Conservation (phyloP, 1,140 invertebrate species). For the Zaprionus ornatus region DNA sequence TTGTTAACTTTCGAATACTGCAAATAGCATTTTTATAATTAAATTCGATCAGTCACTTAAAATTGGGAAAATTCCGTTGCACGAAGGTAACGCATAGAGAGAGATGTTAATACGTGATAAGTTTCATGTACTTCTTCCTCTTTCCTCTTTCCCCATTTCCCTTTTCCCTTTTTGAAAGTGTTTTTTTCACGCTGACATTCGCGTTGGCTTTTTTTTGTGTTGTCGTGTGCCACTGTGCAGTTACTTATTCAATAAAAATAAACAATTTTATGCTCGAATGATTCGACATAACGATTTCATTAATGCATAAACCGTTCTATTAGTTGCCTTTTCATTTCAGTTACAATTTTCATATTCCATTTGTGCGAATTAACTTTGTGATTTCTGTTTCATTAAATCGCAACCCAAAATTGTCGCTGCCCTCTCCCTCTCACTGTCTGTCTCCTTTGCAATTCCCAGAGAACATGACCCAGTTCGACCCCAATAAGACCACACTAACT, state of each 20-base stretch:
- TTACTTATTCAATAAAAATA: not conserved
- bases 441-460: conserved; percentile 21
- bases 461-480: conserved; percentile 49
- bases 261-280: not conserved
- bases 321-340: not conserved
- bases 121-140: not conserved
- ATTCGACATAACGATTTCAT: not conserved
- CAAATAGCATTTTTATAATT: conserved; percentile 6
- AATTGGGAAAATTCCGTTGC: not conserved
- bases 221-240: not conserved
- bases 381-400: not conserved
- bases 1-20: not conserved
- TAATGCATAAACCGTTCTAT: not conserved
- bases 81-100: not conserved
- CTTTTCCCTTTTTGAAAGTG: not conserved
- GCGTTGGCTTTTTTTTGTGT: not conserved
- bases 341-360: conserved; percentile 1
- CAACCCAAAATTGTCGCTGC: not conserved
- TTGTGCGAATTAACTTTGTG: conserved; percentile 3
- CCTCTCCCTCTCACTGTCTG: conserved; percentile 5
- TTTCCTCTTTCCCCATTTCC: not conserved
- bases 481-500: conserved; percentile 30
- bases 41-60: conserved; percentile 6
- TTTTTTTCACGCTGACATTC: not conserved
- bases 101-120: not conserved